Evolutionary conservation across 2,113 vertebrate genomes (phyloP), one percentile per base, ranked within the genome.

Genomic region (Marmota flaviventris): DNA sequence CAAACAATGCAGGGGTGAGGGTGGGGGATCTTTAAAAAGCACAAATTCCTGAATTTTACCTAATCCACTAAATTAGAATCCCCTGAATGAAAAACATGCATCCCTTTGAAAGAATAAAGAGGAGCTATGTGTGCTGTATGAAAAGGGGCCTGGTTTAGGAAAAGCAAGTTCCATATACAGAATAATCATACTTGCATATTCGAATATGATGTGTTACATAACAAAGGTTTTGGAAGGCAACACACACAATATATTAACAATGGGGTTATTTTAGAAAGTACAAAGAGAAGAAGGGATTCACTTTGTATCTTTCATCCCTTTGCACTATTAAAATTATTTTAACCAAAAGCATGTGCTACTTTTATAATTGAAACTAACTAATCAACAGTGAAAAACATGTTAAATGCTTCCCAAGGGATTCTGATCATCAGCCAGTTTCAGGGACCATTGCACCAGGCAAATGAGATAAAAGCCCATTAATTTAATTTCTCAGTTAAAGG

Each of bases 401-500:
- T 76, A 73, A 73, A 63, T 73, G 18, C 32, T 95, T 91, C 89
- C 53, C 67, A 65, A 85, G 69, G 27, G 67, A 86, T 86, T 93
- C 82, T 86, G 42, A 65, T 94, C 84, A 93, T 89, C 69, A 89
- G 29, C 53, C 61, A 53, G 67, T 72, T 94, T 93, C 58, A 93
- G 42, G 78, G 75, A 77, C 82, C 56, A 93, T 65, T 78, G 48
- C 78, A 78, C 69, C 56, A 95, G 73, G 78, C 56, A 94, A 98
- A 96, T 84, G 78, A 97, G 93, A 88, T 85, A 85, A 89, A 84
- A 96, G 65, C 58, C 75, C 75, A 83, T 95, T 95, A 58, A 61
- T 69, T 91, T 93, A 88, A 96, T 94, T 96, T 95, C 77, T 94
- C 91, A 75, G 70, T 96, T 91, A 94, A 94, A 96, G 86, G 34